Base-by-base conservation (phyloP, 1,140 invertebrate genomes). In the Caenorhabditis remanei region DNA sequence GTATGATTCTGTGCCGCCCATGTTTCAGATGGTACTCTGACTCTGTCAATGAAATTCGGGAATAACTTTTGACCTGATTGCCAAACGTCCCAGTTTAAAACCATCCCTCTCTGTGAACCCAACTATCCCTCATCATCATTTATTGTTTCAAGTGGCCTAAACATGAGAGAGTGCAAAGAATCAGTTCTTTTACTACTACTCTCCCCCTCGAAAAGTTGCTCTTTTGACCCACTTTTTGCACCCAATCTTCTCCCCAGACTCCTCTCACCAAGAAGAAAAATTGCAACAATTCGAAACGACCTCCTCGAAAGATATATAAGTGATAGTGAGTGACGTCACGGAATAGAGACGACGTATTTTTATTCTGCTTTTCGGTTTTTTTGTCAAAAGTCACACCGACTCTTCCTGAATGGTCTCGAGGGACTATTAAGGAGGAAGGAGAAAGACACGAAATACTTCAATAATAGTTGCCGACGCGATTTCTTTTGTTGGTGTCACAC, bases 291-390 rank as follows among this genome's bases (percentile, higher is more conserved):
- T n/a, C n/a, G 8, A n/a, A 58, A 58, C n/a, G 56, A 19, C 56
- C 16, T 19, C 56, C n/a, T 19, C 56, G 8, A n/a, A 8, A 16
- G 24, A 63, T n/a, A 79, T 79, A 79, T 43, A 79, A 79, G 71
- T 79, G 71, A 50, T 50, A 50, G 71, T 79, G 71, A 79, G 71
- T 79, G 71, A 79, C 71, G 71, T 79, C 71, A 79, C 43, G n/a
- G 8, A 65, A 32, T 32, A 32, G 32, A 13, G 41, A 43, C 16
- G 14, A 71, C 61, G 61, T 65, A 65, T 46, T 43, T 75, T 58
- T n/a, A n/a, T 75, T 19, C 67, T 48, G 41, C 19, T 65, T 40
- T 65, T 53, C 21, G 8, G 16, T 79, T 79, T 41, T 79, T 79
- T 79, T 79, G 71, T 43, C 71, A 79, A 79, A 79, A 79, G 71